Percentiles rank a stretch among this genome's conserved stretches.
These are phyloP conservation scores for Hypomesus transpacificus DNA, from an alignment of 2,113 vertebrate species.

Conservation along the genomic window DNA sequence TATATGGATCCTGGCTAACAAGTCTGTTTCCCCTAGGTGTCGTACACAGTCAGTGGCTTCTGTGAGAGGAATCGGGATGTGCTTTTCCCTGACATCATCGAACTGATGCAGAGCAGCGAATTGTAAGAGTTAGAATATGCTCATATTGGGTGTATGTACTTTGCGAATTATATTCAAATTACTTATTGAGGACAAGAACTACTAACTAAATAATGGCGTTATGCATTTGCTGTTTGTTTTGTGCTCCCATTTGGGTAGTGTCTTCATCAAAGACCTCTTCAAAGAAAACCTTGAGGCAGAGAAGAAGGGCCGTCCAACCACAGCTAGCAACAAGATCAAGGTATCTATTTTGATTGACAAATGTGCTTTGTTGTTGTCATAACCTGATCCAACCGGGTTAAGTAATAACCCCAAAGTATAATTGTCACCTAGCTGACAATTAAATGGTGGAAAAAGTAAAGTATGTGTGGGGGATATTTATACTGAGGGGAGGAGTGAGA, in stretches of 20 bases:
- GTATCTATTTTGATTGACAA: constrained; percentile 40
- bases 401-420: too few relatives aligned
- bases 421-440: too few relatives aligned
- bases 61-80: constrained; percentile 83
- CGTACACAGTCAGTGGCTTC: constrained; percentile 76
- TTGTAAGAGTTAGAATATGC: constrained; percentile 65
- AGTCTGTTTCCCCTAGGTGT: constrained; percentile 64
- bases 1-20: neutral
- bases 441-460: too few relatives aligned
- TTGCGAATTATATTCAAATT: too few relatives aligned
- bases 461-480: too few relatives aligned
- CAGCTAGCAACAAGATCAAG: constrained; percentile 77
- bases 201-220: neutral
- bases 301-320: constrained; percentile 74
- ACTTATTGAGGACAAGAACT: neutral
- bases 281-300: constrained; percentile 76
- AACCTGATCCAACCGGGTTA: too few relatives aligned
- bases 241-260: constrained; percentile 45
- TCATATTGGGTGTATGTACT: too few relatives aligned
- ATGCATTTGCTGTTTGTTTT: neutral
- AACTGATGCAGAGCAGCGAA: constrained; percentile 84
- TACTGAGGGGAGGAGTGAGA: neutral
- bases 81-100: constrained; percentile 79
- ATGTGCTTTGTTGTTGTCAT: too few relatives aligned
- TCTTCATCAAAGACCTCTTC: constrained; percentile 73